phyloP scores from a whole-genome alignment of 64 coral and sea anemone genomes.

The Platygyra sinensis region DNA sequence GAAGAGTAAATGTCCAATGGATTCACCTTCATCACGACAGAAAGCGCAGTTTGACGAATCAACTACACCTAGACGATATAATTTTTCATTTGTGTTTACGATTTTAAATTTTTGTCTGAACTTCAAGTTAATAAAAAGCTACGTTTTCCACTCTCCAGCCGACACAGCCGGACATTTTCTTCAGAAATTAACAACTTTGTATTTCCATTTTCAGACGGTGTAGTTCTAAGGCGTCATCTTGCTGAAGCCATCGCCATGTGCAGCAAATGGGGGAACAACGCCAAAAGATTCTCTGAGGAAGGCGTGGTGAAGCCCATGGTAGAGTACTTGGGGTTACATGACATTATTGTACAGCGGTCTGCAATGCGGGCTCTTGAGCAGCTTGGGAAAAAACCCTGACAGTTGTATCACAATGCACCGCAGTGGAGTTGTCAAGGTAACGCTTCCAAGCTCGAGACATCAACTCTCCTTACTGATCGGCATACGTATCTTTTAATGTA shows the following conservation, averaged over 20 bases:
- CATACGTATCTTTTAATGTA: too few relatives aligned
- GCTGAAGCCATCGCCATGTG: slow-evolving; percentile 88
- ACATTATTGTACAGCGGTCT: slow-evolving; percentile 73
- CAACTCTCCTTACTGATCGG: neutral
- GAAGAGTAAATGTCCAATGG: neutral
- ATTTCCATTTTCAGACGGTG: slow-evolving; percentile 49
- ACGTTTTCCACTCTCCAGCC: too few relatives aligned
- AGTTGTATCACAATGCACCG: slow-evolving; percentile 89
- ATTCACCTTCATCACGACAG: neutral
- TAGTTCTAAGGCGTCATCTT: slow-evolving; percentile 53
- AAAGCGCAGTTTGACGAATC: too few relatives aligned
- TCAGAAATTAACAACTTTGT: too few relatives aligned
- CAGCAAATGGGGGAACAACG: slow-evolving; percentile 80
- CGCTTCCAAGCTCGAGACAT: neutral
- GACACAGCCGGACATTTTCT: too few relatives aligned
- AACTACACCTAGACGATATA: too few relatives aligned
- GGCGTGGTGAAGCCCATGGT: slow-evolving; percentile 82
- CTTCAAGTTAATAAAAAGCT: too few relatives aligned
- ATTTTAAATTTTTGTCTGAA: too few relatives aligned
- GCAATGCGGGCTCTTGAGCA: slow-evolving; percentile 81
- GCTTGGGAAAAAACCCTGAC: slow-evolving; percentile 57
- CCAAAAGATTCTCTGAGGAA: slow-evolving; percentile 61
- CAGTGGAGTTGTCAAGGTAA: slow-evolving; percentile 85
- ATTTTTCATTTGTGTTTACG: too few relatives aligned
- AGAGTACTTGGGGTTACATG: slow-evolving; percentile 66